Evolutionary conservation across 2,888 invertebrate genomes (phyloP), one percentile per base, ranked within the genome.

Genomic region (Cantharis flavilabris): DNA sequence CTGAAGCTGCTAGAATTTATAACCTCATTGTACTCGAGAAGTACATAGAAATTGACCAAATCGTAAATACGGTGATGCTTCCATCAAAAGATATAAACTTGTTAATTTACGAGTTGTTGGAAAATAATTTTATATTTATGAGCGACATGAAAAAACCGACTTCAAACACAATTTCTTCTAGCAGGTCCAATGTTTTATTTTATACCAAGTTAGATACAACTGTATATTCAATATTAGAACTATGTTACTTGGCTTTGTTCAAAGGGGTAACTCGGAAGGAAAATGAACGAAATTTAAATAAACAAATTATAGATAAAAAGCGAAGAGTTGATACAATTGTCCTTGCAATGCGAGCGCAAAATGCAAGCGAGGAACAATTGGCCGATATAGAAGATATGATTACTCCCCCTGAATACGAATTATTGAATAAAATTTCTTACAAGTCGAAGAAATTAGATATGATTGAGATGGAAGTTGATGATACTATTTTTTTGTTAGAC

Each of bases 11-110:
- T 0, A 91, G 97, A 87, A 95, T 97, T 85, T 98, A 97, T 87
- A 94, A 97, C 79, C 91, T 98, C 79, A 93, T 98, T 33, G 91
- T 94, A 70, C 87, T 91, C 62, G 95, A 95, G 85, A 94, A 94
- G 82, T 96, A 93, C 85, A 93, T 98, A 77, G 98, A 98, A 87
- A 96, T 97, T 83, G 97, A 96, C 80, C 94, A 96, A 86, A 95
- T 98, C 76, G 97, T 98, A 86, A 95, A 96, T 84, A 90, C 95
- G 82, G 97, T 96, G 0, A 97, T 98, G 98, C 92, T 98, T 83
- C 96, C 97, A 0, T 94, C 96, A 23, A 98, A 98, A 87, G 97
- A 98, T 87, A 96, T 97, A 2, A 98, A 98, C 86, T 92, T 95
- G 80, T 88, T 97, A 13, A 94, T 97, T 0, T 98, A 97, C 87